Conservation (phyloP, 2,888 invertebrate species). For the Tetranychus truncatus region DNA sequence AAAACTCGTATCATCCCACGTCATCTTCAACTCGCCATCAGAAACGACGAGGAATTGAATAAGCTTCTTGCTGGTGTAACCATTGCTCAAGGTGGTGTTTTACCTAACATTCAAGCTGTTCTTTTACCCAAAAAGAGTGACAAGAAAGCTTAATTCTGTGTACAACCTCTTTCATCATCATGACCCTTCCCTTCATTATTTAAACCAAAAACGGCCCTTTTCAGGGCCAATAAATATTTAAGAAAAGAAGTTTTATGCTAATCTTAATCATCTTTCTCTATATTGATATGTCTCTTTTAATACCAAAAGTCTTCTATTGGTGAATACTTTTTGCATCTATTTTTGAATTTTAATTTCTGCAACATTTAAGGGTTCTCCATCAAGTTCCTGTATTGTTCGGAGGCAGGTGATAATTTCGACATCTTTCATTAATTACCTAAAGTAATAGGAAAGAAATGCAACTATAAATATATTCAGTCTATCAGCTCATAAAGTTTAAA, state of each 20-base stretch:
- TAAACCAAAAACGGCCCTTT: neutral
- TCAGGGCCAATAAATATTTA: neutral
- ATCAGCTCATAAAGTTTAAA: too few species aligned
- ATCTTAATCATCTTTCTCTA: too few species aligned
- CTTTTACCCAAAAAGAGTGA: conserved; percentile 36
- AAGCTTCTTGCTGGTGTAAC: conserved; percentile 37
- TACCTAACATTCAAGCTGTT: conserved; percentile 38
- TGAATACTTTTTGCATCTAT: too few species aligned
- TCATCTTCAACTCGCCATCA: conserved; percentile 35
- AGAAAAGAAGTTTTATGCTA: too few species aligned
- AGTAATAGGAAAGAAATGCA: too few species aligned
- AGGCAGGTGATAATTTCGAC: neutral
- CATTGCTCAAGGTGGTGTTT: conserved; percentile 40
- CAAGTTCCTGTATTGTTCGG: too few species aligned
- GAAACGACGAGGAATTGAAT: conserved; percentile 38
- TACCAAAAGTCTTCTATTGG: too few species aligned
- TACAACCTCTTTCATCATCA: neutral
- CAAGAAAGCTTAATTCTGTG: conserved; percentile 17
- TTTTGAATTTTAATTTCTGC: too few species aligned
- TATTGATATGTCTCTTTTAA: too few species aligned
- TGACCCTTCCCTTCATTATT: neutral
- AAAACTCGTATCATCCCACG: conserved; percentile 36
- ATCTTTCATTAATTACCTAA: conserved; percentile 6
- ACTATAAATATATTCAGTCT: too few species aligned
- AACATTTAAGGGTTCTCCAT: too few species aligned